Base-by-base conservation (phyloP, 2,113 vertebrate species). In the Ageneiosus marmoratus region DNA sequence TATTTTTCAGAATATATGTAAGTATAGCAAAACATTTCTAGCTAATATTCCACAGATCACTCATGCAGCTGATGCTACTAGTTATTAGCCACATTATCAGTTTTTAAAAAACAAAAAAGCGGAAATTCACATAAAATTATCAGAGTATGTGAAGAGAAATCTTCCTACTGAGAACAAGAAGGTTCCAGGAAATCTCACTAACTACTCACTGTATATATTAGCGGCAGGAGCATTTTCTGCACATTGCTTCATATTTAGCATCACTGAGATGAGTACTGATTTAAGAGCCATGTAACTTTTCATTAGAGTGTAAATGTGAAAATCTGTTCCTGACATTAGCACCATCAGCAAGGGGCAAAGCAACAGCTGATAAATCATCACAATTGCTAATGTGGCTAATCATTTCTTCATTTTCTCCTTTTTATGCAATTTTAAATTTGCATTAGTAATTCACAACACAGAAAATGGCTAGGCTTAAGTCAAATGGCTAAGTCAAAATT, bases 351-450 rank as follows among this genome's bases (percentile, higher is more conserved):
- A 74, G 72, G 1, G 27, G 72, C 73, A 24, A 76, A 34, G 50
- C 29, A 18, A 13, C 50, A 13, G 73, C 8, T 34, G 73, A 75
- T 75, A 53, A 75, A 76, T 76, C 50, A 55, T 22, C 20, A 37
- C 22, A 76, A 55, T 55, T 32, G 50, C 73, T 75, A 53, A 75
- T 75, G 73, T 32, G 73, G 16, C 29, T 76, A 76, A 76, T 37
- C 13, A 44, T 62, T 67, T 86, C 32, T 79, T 48, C 9, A 34
- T 34, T 65, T 76, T 34, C 11, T 69, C 37, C 34, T 20, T 87
- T 81, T 93, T 34, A 76, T 55, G 73, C n/a, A 32, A 48, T 48
- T 79, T 29, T 78, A 24, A 48, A 9, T 53, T 32, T 53, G 50
- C 48, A n/a, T 22, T 48, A 27, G 24, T 48, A 48, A 18, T 8